phyloP scores from a whole-genome alignment of 1,140 invertebrate genomes.

The Capitella teleta region DNA sequence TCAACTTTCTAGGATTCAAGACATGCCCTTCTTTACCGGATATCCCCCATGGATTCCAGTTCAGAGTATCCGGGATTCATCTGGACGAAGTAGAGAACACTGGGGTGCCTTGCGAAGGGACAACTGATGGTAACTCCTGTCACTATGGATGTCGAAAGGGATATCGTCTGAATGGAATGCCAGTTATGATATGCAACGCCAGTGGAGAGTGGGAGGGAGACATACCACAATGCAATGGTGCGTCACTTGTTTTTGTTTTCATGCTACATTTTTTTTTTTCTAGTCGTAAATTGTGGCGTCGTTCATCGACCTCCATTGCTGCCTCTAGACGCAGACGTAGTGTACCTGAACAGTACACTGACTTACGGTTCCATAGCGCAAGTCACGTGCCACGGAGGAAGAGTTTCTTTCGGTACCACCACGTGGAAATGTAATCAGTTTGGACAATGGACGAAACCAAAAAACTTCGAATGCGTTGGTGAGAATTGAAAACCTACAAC shows the following conservation, averaged over 20 bases:
- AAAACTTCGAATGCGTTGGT: constrained; percentile 19
- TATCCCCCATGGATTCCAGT: constrained; percentile 16
- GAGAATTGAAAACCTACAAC: no score
- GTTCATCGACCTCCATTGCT: constrained; percentile 8
- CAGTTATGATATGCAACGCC: constrained; percentile 17
- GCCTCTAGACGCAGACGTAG: constrained; percentile 3
- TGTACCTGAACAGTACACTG: constrained; percentile 17
- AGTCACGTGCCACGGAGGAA: constrained; percentile 16
- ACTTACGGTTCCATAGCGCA: constrained; percentile 14
- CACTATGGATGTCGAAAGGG: constrained; percentile 20
- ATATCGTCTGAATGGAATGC: constrained; percentile 17
- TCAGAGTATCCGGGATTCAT: constrained; percentile 14
- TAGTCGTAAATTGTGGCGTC: constrained; percentile 18
- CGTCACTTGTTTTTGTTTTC: not conserved
- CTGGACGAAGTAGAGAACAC: constrained; percentile 17
- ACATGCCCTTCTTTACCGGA: constrained; percentile 13
- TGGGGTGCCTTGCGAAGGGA: constrained; percentile 12
- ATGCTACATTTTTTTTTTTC: constrained; percentile 9
- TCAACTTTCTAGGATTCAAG: constrained; percentile 12
- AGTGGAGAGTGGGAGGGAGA: constrained; percentile 19
- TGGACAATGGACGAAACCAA: constrained; percentile 16
- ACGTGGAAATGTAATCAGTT: constrained; percentile 14
- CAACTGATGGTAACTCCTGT: constrained; percentile 19
- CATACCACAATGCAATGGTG: constrained; percentile 18
- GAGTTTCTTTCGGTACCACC: constrained; percentile 14